Evolutionary conservation across 2,888 invertebrate species (phyloP).

Genomic region (Oegoconia quadripuncta): DNA sequence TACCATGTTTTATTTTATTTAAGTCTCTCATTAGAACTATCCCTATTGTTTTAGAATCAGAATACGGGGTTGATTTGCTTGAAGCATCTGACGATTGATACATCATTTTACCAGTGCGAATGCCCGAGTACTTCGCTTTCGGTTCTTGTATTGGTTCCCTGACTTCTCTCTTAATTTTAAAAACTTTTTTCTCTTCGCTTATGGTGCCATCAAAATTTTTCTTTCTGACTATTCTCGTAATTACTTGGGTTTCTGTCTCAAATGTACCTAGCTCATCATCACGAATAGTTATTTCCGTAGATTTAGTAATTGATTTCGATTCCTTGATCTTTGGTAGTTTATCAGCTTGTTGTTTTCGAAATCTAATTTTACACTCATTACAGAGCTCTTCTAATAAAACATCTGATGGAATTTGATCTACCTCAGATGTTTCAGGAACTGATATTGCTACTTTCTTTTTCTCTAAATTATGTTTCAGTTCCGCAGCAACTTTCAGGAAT

Average conservation of each 20-base stretch:
- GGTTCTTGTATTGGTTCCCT: constrained; percentile 16
- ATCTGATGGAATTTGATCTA: constrained; percentile 14
- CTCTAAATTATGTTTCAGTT: constrained; percentile 25
- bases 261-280: neutral
- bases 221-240: constrained; percentile 33
- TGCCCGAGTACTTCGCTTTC: constrained; percentile 3
- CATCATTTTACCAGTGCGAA: constrained; percentile 11
- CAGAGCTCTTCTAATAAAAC: constrained; percentile 19
- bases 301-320: too few relatives aligned
- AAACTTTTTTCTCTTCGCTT: constrained; percentile 33
- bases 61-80: constrained; percentile 24
- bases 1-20: neutral
- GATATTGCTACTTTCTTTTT: constrained; percentile 6
- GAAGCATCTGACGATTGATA: constrained; percentile 22
- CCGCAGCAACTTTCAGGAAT: constrained; percentile 29
- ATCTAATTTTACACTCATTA: constrained; percentile 18
- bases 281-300: neutral
- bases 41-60: constrained; percentile 25
- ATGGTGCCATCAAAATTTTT: constrained; percentile 39
- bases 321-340: neutral
- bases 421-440: neutral
- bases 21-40: constrained; percentile 17
- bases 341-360: neutral
- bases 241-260: constrained; percentile 35
- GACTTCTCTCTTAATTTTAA: constrained; percentile 33